Conservation (phyloP, 2,113 vertebrate species). For the Sylvia atricapilla region DNA sequence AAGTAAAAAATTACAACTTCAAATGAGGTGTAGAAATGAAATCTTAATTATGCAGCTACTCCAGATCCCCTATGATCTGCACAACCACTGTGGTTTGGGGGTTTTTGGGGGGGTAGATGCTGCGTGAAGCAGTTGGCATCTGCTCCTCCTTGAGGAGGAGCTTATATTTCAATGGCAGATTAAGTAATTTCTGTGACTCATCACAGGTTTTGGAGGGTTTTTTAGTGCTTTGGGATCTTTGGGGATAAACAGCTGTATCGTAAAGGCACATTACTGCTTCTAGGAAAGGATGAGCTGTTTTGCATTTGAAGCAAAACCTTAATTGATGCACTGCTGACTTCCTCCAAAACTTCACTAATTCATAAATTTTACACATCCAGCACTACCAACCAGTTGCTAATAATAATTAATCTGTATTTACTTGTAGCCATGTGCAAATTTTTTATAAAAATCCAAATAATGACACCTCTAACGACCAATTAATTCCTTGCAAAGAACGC, state of each 20-base stretch:
- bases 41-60: background rate
- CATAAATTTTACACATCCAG: background rate
- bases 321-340: slow-evolving; percentile 3
- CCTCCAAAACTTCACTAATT: background rate
- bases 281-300: background rate
- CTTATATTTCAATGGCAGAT: background rate
- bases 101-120: background rate
- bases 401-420: background rate
- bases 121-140: background rate
- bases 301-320: slow-evolving; percentile 27
- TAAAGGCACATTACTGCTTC: background rate
- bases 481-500: background rate
- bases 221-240: background rate
- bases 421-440: background rate
- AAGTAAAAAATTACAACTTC: background rate
- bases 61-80: background rate
- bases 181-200: slow-evolving; percentile 6
- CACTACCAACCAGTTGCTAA: background rate
- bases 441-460: background rate
- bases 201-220: background rate
- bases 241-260: background rate
- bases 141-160: slow-evolving; percentile 12
- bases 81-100: background rate
- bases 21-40: slow-evolving; percentile 31
- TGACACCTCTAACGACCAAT: background rate